Conservation (phyloP, 1,140 invertebrate species). For the Drosophila sproati region DNA sequence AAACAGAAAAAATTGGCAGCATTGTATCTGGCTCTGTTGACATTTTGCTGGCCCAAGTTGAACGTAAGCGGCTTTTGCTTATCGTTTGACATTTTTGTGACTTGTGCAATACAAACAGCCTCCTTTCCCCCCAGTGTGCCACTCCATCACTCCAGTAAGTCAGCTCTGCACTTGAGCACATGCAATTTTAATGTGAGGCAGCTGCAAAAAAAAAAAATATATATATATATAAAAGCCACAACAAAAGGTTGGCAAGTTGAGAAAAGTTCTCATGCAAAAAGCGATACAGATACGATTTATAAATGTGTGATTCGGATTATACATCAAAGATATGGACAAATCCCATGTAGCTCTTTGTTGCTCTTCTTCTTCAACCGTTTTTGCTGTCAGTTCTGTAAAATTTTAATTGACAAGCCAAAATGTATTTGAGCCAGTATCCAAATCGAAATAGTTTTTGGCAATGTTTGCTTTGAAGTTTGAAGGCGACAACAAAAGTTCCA, state of each 20-base stretch:
- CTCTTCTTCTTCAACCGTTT: not conserved
- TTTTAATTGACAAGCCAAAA: conserved; percentile 6
- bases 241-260: conserved; percentile 46
- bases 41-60: conserved; percentile 43
- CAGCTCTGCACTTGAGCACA: conserved; percentile 27
- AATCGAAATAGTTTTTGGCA: not conserved
- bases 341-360: not conserved
- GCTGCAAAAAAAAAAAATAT: conserved; percentile 20
- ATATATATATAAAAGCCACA: conserved; percentile 14
- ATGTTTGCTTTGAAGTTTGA: not conserved
- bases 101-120: conserved; percentile 38
- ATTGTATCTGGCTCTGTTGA: conserved; percentile 8
- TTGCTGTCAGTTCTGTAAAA: not conserved
- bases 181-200: conserved; percentile 51
- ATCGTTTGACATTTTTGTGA: conserved; percentile 65
- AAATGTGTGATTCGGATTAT: not conserved
- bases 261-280: not conserved
- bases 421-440: not conserved
- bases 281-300: conserved; percentile 10
- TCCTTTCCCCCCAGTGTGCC: no score
- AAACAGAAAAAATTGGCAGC: conserved; percentile 55
- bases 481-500: not conserved
- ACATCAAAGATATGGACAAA: not conserved
- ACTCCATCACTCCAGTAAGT: conserved; percentile 1
- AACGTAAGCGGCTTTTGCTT: conserved; percentile 65